Conservation (phyloP, 2,797 vertebrate genomes). For the Odontamblyopus lacepedii region DNA sequence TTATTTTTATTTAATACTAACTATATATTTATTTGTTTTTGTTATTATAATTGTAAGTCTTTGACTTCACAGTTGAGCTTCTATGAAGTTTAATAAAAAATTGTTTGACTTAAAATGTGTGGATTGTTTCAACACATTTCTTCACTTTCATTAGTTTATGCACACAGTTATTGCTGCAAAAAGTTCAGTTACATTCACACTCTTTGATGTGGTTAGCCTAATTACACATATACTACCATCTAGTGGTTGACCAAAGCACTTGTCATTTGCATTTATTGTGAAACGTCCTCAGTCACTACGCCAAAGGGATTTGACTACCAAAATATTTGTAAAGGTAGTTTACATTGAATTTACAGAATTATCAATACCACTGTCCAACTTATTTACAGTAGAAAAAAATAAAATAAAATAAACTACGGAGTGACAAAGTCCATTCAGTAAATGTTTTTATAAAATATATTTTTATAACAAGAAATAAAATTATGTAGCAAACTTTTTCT, state of each 20-base stretch:
- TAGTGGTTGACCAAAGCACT: neutral
- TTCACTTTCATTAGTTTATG: neutral
- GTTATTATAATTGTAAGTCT: conserved; percentile 28
- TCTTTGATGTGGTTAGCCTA: neutral
- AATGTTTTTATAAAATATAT: neutral
- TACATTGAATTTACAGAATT: no score
- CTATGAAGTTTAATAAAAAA: conserved; percentile 54
- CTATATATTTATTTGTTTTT: conserved; percentile 39
- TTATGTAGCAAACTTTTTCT: conserved; percentile 96
- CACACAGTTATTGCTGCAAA: neutral
- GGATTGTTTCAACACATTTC: neutral
- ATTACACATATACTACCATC: neutral
- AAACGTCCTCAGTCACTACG: neutral
- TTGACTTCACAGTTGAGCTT: conserved; percentile 37
- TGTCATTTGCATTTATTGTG: neutral
- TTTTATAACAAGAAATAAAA: neutral
- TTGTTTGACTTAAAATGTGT: neutral
- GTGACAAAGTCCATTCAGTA: neutral
- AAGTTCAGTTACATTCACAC: neutral
- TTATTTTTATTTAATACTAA: neutral
- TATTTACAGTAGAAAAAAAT: no score
- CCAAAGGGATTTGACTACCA: no score
- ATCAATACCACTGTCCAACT: no score
- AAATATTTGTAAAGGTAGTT: no score
- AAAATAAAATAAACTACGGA: neutral